Conservation (phyloP, 2,113 vertebrate species). For the Thunnus thynnus region DNA sequence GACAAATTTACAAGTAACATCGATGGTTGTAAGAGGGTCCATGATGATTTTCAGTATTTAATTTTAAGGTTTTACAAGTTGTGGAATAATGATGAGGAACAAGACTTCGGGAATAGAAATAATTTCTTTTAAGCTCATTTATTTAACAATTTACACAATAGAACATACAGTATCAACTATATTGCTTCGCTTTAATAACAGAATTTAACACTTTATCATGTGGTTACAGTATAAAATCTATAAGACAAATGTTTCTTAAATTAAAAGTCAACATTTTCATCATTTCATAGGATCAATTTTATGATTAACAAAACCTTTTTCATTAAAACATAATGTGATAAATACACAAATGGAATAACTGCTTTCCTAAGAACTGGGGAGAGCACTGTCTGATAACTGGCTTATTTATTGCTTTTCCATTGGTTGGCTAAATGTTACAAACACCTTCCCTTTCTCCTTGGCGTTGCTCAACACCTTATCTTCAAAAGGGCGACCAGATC, state of each 20-base stretch:
- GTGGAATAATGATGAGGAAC: background rate
- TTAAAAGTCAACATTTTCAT: conserved; percentile 59
- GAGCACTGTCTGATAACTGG: background rate
- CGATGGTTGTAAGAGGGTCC: no score
- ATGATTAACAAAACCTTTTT: conserved; percentile 55
- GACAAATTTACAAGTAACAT: no score
- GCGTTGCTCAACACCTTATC: conserved; percentile 73
- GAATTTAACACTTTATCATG: conserved; percentile 50
- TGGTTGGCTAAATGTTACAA: conserved; percentile 87
- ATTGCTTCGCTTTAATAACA: conserved; percentile 58
- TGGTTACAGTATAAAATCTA: conserved; percentile 76
- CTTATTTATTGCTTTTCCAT: conserved; percentile 73
- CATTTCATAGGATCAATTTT: conserved; percentile 42
- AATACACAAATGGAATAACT: conserved; percentile 60
- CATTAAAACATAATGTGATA: conserved; percentile 50
- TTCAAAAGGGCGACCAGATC: conserved; percentile 74
- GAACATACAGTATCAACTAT: conserved; percentile 51
- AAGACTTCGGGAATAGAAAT: conserved; percentile 4
- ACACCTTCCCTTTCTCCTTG: conserved; percentile 84
- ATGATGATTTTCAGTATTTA: background rate
- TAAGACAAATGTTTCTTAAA: conserved; percentile 48
- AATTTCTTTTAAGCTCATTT: conserved; percentile 55
- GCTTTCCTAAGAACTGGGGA: conserved; percentile 29
- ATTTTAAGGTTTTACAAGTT: background rate
- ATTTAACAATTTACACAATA: conserved; percentile 67